phyloP scores from a whole-genome alignment of 2,888 invertebrate species.

The Unio pictorum region DNA sequence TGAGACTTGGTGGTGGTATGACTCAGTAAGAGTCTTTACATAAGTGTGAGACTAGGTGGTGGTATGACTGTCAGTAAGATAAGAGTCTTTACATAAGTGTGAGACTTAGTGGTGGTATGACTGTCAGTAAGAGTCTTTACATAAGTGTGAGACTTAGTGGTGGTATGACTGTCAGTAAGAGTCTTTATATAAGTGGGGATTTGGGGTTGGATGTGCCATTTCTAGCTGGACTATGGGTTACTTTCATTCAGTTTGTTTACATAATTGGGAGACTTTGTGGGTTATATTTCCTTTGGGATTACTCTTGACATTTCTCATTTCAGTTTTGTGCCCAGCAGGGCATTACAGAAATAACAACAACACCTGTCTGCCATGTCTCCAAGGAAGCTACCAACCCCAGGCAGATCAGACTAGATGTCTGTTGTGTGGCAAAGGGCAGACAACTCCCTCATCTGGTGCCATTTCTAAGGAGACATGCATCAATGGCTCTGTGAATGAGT shows the following conservation, averaged over 20 bases:
- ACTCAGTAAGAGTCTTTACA: too few species aligned
- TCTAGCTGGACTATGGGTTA: too few species aligned
- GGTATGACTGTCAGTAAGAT: too few species aligned
- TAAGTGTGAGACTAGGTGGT: too few species aligned
- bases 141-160: too few species aligned
- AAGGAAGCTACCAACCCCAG: slow-evolving; percentile 48
- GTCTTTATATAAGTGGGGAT: too few species aligned
- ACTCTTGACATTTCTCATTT: slow-evolving; percentile 11
- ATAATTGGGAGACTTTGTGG: background rate
- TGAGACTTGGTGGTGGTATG: too few species aligned
- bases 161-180: too few species aligned
- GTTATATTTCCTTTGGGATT: background rate
- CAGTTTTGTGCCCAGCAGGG: slow-evolving; percentile 51
- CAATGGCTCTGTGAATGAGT: slow-evolving; percentile 46
- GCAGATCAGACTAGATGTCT: slow-evolving; percentile 41
- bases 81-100: too few species aligned
- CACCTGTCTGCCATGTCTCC: slow-evolving; percentile 46
- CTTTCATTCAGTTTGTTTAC: background rate
- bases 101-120: too few species aligned
- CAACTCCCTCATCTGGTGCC: slow-evolving; percentile 41
- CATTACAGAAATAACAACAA: slow-evolving; percentile 32
- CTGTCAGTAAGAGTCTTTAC: too few species aligned
- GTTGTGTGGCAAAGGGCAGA: slow-evolving; percentile 46
- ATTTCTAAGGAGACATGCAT: slow-evolving; percentile 32
- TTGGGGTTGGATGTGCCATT: too few species aligned